Evolutionary conservation across 2,113 vertebrate species (phyloP), one percentile per base, ranked within the genome.

Genomic region (Cricetomys ansorgei): DNA sequence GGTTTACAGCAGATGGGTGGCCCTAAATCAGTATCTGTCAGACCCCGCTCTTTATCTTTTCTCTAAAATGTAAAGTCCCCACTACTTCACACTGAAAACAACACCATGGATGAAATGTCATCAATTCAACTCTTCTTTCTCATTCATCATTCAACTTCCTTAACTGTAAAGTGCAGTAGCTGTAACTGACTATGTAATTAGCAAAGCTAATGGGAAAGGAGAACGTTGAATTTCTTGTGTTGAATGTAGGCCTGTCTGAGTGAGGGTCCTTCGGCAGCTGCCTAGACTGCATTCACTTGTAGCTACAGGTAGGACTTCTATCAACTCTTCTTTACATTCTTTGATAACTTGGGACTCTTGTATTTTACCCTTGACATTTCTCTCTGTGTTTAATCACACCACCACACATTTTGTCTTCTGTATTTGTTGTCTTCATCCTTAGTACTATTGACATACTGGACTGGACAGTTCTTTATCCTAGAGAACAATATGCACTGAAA

Each of bases 281-380:
- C 7, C 19, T 27, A n/a, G 15, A 76, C 12, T 4, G 3, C 3
- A 48, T 5, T 1, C 1, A n/a, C 34, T 43, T 3, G 8, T 1
- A 53, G 45, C 21, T 1, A n/a, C 21, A 45, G 19, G 7, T 2
- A 37, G 12, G 9, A 13, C 8, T 45, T 73, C 70, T 6, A n/a
- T 50, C 5, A 27, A 5, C 12, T 93, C 43, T 55, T 11, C 19
- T 4, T 37, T 53, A n/a, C 23, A 4, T 72, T 53, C 4, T 81
- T 53, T 27, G 48, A 76, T 59, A 21, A 19, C 27, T 17, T 3
- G 11, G 7, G 29, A 15, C 37, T 55, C 1, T 65, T 45, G 40
- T 48, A 27, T 62, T 88, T 13, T 3, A 43, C 2, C 45, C n/a
- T 77, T 67, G 16, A n/a, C 34, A 55, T 13, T 40, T 23, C 43